Evolutionary conservation across 2,113 vertebrate species (phyloP).

Genomic region (Pangasianodon hypophthalmus): DNA sequence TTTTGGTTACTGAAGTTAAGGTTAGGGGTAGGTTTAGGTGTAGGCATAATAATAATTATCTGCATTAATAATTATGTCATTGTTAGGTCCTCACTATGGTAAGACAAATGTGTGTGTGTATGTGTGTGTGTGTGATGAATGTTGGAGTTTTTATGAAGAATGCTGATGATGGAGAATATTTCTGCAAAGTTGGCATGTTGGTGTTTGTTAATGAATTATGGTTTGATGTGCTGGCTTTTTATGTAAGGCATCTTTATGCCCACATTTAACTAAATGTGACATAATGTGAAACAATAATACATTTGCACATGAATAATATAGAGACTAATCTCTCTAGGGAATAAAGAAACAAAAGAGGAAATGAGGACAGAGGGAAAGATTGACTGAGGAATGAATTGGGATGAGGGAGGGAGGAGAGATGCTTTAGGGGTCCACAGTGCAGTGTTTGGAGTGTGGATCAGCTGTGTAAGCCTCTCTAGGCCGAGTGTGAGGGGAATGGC

Average conservation of each 20-base stretch:
- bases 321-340: background rate
- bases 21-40: too few relatives aligned
- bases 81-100: too few relatives aligned
- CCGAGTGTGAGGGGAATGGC: conserved; percentile 59
- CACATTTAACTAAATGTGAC: background rate
- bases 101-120: too few relatives aligned
- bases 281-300: background rate
- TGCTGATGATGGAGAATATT: background rate
- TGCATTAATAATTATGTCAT: too few relatives aligned
- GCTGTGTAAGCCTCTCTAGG: conserved; percentile 67
- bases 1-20: too few relatives aligned
- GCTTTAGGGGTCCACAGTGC: conserved; percentile 60
- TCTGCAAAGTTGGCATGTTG: background rate
- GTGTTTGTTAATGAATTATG: background rate
- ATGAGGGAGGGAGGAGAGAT: conserved; percentile 30
- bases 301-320: background rate
- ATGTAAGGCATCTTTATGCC: background rate
- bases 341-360: background rate
- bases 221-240: background rate
- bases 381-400: conserved; percentile 19
- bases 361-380: background rate
- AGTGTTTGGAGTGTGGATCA: conserved; percentile 65
- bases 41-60: too few relatives aligned
- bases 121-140: background rate
- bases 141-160: background rate